Conservation (phyloP, 2,113 vertebrate genomes). For the Ceyx melanurus region DNA sequence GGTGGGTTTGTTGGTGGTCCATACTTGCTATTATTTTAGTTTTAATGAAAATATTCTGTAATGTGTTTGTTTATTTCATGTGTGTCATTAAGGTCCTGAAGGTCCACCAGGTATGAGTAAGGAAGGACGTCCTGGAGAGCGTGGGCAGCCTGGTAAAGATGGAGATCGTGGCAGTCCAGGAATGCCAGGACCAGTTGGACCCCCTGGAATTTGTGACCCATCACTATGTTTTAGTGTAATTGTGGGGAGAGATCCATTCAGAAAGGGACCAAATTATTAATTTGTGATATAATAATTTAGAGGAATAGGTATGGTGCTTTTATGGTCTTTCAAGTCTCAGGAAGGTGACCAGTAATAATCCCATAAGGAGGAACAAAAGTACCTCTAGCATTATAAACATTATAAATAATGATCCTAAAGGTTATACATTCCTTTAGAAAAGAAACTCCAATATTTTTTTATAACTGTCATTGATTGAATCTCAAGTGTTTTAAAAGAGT, state of each 20-base stretch:
- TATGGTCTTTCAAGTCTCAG: conserved; percentile 87
- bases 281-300: conserved; percentile 51
- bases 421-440: conserved; percentile 22
- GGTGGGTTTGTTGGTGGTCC: accelerated
- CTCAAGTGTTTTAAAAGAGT: conserved; percentile 34
- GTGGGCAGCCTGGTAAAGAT: conserved; percentile 83
- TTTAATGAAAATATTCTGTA: not conserved
- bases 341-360: conserved; percentile 85
- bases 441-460: not conserved
- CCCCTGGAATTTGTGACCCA: conserved; percentile 91
- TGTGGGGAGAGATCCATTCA: conserved; percentile 88
- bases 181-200: conserved; percentile 83
- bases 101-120: conserved; percentile 87
- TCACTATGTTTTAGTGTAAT: conserved; percentile 89
- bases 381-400: conserved; percentile 74
- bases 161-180: conserved; percentile 88
- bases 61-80: not conserved
- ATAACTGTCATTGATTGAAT: conserved; percentile 19
- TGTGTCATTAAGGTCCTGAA: conserved; percentile 79
- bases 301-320: conserved; percentile 75
- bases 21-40: not conserved
- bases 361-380: conserved; percentile 77
- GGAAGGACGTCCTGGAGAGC: conserved; percentile 84
- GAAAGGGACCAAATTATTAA: conserved; percentile 97
- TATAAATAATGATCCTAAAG: conserved; percentile 25